phyloP scores from a whole-genome alignment of 2,113 vertebrate species.

The Lichenostomus cassidix region DNA sequence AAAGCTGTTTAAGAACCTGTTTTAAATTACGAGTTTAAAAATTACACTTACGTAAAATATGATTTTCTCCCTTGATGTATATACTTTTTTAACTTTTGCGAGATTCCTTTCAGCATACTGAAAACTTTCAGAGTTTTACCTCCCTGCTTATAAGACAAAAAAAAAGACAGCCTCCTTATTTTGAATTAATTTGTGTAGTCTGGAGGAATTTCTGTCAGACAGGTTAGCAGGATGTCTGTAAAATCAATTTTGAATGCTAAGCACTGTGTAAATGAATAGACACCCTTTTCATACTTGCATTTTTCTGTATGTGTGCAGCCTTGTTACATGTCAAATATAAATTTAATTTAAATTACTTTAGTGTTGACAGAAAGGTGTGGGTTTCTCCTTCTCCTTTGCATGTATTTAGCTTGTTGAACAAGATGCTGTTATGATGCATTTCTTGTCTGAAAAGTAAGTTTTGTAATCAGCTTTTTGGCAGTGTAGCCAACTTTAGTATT shows the following conservation, averaged over 20 bases:
- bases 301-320: not conserved
- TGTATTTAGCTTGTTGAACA: conserved; percentile 9
- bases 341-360: not conserved
- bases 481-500: not conserved
- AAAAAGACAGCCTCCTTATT: not conserved
- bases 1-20: not conserved
- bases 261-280: conserved; percentile 29
- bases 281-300: conserved; percentile 23
- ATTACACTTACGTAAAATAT: not conserved
- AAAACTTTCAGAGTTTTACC: not conserved
- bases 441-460: not conserved
- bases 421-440: conserved; percentile 4
- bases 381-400: conserved; percentile 11
- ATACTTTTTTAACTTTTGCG: not conserved
- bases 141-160: not conserved
- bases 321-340: conserved; percentile 21
- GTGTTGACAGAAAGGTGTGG: conserved; percentile 8
- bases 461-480: not conserved
- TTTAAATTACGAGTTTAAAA: not conserved
- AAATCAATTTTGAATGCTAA: conserved; percentile 55
- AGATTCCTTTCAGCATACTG: not conserved
- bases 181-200: conserved; percentile 36
- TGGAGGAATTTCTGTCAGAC: conserved; percentile 34
- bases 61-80: not conserved
- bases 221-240: conserved; percentile 52